These are phyloP conservation scores for Hippocampus comes DNA, from an alignment of 2,113 vertebrate genomes.

Conservation along the genomic window DNA sequence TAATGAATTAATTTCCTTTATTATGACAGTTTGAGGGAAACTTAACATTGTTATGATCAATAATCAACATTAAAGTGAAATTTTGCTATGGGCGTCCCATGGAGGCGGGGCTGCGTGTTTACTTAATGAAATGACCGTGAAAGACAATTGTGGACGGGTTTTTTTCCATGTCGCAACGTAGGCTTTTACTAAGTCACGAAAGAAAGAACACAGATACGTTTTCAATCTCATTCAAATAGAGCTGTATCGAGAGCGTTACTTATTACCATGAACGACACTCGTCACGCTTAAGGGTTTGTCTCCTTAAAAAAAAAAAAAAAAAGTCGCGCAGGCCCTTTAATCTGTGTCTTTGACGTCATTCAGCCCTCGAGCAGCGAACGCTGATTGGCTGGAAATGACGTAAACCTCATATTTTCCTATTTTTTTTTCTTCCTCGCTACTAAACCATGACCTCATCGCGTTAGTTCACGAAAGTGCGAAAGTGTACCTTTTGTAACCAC, in stretches of 20 bases:
- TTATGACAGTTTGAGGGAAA: too few relatives aligned
- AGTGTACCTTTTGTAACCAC: constrained; percentile 70
- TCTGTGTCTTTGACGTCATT: constrained; percentile 79
- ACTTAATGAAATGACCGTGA: background rate
- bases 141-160: background rate
- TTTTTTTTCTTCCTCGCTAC: constrained; percentile 48
- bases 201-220: background rate
- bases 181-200: background rate
- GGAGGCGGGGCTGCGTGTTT: background rate
- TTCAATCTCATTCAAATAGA: too few relatives aligned
- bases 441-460: constrained; percentile 86
- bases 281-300: constrained; percentile 14
- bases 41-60: too few relatives aligned
- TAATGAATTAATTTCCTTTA: too few relatives aligned
- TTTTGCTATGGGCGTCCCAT: background rate
- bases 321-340: constrained; percentile 66
- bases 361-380: constrained; percentile 66
- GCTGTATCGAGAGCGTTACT: background rate
- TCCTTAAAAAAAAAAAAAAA: constrained; percentile 55
- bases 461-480: constrained; percentile 79
- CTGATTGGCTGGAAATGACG: constrained; percentile 91
- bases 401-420: constrained; percentile 69
- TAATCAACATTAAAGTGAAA: background rate
- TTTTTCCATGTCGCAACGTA: background rate
- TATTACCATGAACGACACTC: background rate